Evolutionary conservation across 2,888 invertebrate species (phyloP).

Genomic region (Caenorhabditis japonica): DNA sequence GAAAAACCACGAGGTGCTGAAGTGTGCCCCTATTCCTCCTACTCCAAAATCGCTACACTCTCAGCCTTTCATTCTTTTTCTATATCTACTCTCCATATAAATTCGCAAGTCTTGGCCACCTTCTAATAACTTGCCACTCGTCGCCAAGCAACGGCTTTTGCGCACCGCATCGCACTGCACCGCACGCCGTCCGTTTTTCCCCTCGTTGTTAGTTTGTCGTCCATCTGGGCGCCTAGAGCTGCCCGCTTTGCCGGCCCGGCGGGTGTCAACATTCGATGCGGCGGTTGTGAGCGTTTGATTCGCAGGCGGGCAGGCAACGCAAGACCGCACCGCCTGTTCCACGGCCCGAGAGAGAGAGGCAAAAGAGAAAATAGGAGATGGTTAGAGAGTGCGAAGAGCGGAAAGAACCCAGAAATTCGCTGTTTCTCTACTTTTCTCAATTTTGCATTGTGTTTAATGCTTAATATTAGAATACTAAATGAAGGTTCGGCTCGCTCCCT

Average conservation of each 20-base stretch:
- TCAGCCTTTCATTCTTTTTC: slow-evolving; percentile 47
- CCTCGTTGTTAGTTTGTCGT: slow-evolving; percentile 9
- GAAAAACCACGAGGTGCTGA: slow-evolving; percentile 30
- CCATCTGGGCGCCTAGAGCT: no score
- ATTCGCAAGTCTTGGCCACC: slow-evolving; percentile 30
- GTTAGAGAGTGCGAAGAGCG: slow-evolving; percentile 9
- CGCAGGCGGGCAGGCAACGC: slow-evolving; percentile 47
- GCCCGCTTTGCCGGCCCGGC: slow-evolving; percentile 6
- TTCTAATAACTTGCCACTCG: slow-evolving; percentile 43
- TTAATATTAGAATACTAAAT: slow-evolving; percentile 47
- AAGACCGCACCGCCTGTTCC: slow-evolving; percentile 37
- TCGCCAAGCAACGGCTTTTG: slow-evolving; percentile 41
- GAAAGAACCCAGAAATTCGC: slow-evolving; percentile 17
- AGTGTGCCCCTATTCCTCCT: background rate
- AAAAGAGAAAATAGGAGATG: slow-evolving; percentile 26
- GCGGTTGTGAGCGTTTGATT: slow-evolving; percentile 31
- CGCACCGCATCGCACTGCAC: no score
- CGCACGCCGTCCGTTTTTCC: slow-evolving; percentile 14
- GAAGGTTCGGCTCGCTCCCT: slow-evolving; percentile 34
- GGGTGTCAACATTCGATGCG: slow-evolving; percentile 26
- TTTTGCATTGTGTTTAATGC: slow-evolving; percentile 11
- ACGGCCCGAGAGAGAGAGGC: slow-evolving; percentile 8
- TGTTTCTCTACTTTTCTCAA: slow-evolving; percentile 25
- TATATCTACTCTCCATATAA: slow-evolving; percentile 49
- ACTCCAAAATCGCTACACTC: slow-evolving; percentile 49